Conservation (phyloP, 2,888 invertebrate genomes). For the Crossocerus cetratus region DNA sequence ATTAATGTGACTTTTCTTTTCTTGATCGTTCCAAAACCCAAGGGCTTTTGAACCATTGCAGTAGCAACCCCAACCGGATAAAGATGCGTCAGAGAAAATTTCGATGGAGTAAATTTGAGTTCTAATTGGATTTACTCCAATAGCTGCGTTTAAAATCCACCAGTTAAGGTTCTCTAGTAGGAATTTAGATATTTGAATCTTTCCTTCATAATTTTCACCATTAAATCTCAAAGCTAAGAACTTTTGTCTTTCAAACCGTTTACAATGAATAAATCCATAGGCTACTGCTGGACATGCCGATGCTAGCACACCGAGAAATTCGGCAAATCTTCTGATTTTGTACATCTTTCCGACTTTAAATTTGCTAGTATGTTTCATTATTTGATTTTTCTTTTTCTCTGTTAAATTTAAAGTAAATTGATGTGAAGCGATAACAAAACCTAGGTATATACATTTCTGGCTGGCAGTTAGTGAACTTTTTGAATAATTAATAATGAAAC, state of each 20-base stretch:
- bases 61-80: constrained; percentile 45
- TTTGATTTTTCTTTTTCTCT: constrained; percentile 37
- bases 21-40: constrained; percentile 46
- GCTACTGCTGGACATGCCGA: constrained; percentile 71
- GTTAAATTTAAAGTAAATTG: constrained; percentile 23
- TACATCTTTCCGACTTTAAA: constrained; percentile 21
- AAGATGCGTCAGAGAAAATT: constrained; percentile 45
- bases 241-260: constrained; percentile 47
- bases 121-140: constrained; percentile 40
- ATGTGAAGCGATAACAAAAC: constrained; percentile 40
- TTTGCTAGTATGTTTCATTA: constrained; percentile 6
- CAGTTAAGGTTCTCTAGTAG: constrained; percentile 41
- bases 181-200: constrained; percentile 20
- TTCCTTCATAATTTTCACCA: constrained; percentile 34
- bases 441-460: constrained; percentile 33
- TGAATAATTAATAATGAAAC: constrained; percentile 42
- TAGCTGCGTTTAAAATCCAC: constrained; percentile 41
- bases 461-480: constrained; percentile 32
- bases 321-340: constrained; percentile 40
- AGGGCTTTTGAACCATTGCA: constrained; percentile 26
- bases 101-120: constrained; percentile 26
- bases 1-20: constrained; percentile 15
- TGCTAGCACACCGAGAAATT: constrained; percentile 79
- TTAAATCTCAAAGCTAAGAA: constrained; percentile 35
- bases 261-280: constrained; percentile 44